These are phyloP conservation scores for Dryas iulia DNA, from an alignment of 1,140 invertebrate species.

Conservation along the genomic window DNA sequence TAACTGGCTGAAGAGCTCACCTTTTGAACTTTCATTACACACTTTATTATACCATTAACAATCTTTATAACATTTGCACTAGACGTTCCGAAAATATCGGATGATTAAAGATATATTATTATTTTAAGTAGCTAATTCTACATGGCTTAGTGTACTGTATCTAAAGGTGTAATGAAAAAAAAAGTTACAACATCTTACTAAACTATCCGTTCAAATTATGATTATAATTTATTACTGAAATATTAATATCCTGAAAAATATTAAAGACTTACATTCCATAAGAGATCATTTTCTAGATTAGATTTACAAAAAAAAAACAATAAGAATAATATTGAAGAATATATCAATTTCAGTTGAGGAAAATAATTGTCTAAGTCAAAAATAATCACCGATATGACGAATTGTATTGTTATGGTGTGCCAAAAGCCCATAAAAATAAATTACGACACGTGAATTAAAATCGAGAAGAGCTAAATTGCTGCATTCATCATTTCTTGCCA, in stretches of 20 bases:
- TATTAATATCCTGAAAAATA: no score
- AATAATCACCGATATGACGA: neutral
- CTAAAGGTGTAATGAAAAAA: no score
- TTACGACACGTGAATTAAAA: slow-evolving; percentile 2
- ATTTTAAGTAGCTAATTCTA: no score
- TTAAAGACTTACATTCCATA: no score
- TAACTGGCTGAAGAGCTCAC: neutral
- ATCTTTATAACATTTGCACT: neutral
- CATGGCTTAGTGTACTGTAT: no score
- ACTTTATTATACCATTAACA: neutral
- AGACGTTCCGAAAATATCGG: no score
- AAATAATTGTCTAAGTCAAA: neutral
- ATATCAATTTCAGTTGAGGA: neutral
- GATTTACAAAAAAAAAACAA: neutral
- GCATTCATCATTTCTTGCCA: neutral
- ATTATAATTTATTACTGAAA: no score
- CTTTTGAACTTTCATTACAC: neutral
- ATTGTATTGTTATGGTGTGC: slow-evolving; percentile 1
- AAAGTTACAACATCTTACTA: no score
- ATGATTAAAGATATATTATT: no score
- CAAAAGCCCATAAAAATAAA: slow-evolving; percentile 3
- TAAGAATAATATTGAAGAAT: neutral
- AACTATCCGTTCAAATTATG: no score
- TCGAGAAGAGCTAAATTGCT: slow-evolving; percentile 2
- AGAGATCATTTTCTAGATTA: no score